Base-by-base conservation (phyloP, 2,888 invertebrate genomes). In the Ephialtes manifestator region DNA sequence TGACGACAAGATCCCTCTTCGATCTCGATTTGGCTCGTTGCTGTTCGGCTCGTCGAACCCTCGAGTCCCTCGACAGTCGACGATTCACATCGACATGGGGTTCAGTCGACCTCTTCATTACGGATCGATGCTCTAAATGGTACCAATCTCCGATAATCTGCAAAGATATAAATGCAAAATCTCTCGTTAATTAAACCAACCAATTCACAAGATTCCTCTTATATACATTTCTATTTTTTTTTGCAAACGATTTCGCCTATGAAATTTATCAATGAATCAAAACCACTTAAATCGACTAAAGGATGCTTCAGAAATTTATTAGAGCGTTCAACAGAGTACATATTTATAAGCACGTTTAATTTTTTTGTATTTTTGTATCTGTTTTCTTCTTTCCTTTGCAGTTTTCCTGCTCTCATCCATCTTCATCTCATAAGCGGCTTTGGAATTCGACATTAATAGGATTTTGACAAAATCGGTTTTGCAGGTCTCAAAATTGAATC, bases 61-160 rank as follows among this genome's bases (percentile, higher is more conserved):
- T 95, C 80, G 95, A 95, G 94, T 98, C 98, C 72, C 96, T 95
- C 84, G 96, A 96, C 85, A 99, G 95, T 85, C 95, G 95, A 83
- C 94, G 95, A 93, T 97, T 97, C 91, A 97, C 97, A 86, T 96
- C 96, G 77, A 95, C 94, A 91, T 97, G 97, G 24, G 97, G 96
- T 77, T 95, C 94, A 83, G 96, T 91, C 11, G 98, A 98, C 90
- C 98, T 95, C 94, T 97, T 97, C 86, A 96, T 95, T 87, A 98
- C 96, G 88, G 96, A 96, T 90, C 96, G 95, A 94, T 98, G 98
- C 90, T 96, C 96, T 94, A 98, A 97, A 94, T 98, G 97, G 94
- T 97, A 98, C 94, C 97, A 97, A 94, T 97, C 97, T 90, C 96
- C 96, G 94, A 98, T 96, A 94, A 99, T 98, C 98, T 99, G 96